Conservation (phyloP, 2,113 vertebrate species). For the Hepsetus odoe region DNA sequence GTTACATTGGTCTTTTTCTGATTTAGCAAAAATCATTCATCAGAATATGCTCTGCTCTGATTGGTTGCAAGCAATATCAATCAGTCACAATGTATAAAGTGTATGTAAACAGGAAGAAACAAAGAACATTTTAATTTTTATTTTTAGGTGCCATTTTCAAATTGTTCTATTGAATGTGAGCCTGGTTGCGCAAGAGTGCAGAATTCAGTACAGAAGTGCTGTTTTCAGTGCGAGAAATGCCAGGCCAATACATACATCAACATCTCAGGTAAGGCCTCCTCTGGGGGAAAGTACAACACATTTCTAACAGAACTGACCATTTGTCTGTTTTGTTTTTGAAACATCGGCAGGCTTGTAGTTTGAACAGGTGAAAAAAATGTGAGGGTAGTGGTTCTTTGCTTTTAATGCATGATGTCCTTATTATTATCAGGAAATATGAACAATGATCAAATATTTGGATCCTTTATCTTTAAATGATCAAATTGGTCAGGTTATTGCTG, state of each 20-base stretch:
- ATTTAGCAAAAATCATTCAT: neutral
- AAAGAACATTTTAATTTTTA: neutral
- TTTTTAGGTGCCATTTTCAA: conserved; percentile 43
- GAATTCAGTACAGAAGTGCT: conserved; percentile 34
- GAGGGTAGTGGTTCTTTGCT: no score
- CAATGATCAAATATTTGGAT: no score
- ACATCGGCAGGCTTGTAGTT: neutral
- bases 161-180: conserved; percentile 43
- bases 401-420: no score
- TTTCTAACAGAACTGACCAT: no score
- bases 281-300: no score
- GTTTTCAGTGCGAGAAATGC: conserved; percentile 43
- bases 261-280: conserved; percentile 31
- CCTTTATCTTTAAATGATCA: no score
- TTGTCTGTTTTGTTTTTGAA: no score
- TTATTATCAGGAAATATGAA: no score
- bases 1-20: neutral
- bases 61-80: no score
- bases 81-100: no score
- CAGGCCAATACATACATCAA: conserved; percentile 28
- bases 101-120: neutral
- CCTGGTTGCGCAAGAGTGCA: conserved; percentile 20
- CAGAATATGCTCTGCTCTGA: neutral
- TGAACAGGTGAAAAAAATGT: neutral
- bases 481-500: no score